These are phyloP conservation scores for Ophion ventricosus DNA, from an alignment of 2,888 invertebrate genomes.

Conservation along the genomic window DNA sequence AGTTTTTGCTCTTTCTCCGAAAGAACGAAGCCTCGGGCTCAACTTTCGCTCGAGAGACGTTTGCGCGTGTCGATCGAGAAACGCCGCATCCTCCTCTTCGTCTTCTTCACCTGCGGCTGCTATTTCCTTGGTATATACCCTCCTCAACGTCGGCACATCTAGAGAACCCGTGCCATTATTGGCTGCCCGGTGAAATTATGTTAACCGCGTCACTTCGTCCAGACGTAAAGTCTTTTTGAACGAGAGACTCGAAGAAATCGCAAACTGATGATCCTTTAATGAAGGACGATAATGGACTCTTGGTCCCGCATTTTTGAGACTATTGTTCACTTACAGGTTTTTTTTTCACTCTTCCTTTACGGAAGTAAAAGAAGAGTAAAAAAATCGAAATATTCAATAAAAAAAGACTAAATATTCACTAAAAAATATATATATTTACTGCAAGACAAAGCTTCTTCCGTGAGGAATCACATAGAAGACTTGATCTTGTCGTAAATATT, in stretches of 20 bases:
- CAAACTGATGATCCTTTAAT: too few relatives aligned
- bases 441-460: too few relatives aligned
- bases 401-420: too few relatives aligned
- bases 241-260: background rate
- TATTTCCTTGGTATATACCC: slow-evolving; percentile 27
- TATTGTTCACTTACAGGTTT: too few relatives aligned
- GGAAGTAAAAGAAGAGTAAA: too few relatives aligned
- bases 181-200: slow-evolving; percentile 39
- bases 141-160: background rate
- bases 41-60: slow-evolving; percentile 78
- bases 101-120: slow-evolving; percentile 46
- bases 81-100: slow-evolving; percentile 62
- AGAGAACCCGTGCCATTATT: slow-evolving; percentile 51
- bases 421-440: too few relatives aligned
- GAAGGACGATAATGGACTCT: too few relatives aligned
- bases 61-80: slow-evolving; percentile 64
- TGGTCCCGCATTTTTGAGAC: too few relatives aligned
- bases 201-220: slow-evolving; percentile 20
- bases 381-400: too few relatives aligned
- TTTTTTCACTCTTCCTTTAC: too few relatives aligned
- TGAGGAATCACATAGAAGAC: too few relatives aligned
- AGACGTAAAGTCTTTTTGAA: background rate
- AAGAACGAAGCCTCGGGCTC: slow-evolving; percentile 56
- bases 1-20: slow-evolving; percentile 52
- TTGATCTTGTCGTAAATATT: too few relatives aligned